phyloP scores from a whole-genome alignment of 1,140 invertebrate genomes.

The Eumaeus atala region DNA sequence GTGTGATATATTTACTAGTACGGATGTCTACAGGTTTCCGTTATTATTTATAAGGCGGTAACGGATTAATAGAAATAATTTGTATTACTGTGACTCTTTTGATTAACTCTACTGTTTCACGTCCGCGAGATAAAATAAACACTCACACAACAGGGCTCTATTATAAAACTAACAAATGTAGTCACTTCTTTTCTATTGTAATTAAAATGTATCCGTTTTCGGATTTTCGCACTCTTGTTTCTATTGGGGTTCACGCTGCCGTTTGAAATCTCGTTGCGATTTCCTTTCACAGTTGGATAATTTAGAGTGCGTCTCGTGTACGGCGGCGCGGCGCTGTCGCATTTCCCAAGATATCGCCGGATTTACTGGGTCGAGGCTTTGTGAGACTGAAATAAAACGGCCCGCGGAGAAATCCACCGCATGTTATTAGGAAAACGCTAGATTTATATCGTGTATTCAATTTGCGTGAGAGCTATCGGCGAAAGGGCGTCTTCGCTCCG shows the following conservation, averaged over 20 bases:
- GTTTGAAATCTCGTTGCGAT: conserved; percentile 35
- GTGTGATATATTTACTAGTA: too few relatives aligned
- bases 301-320: conserved; percentile 46
- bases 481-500: conserved; percentile 17
- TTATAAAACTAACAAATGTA: too few relatives aligned
- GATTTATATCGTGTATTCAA: conserved; percentile 67
- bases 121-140: too few relatives aligned
- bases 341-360: conserved; percentile 44
- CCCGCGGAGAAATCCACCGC: conserved; percentile 61
- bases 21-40: too few relatives aligned
- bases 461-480: conserved; percentile 53
- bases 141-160: too few relatives aligned
- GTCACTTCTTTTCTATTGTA: too few relatives aligned
- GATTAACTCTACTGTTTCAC: too few relatives aligned
- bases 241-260: background rate
- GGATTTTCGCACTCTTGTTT: too few relatives aligned
- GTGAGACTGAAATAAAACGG: conserved; percentile 57
- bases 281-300: conserved; percentile 44
- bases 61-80: too few relatives aligned
- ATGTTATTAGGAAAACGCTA: conserved; percentile 59
- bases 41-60: too few relatives aligned
- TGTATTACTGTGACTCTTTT: too few relatives aligned
- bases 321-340: conserved; percentile 44
- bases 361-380: conserved; percentile 51
- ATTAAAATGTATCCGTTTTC: too few relatives aligned